Evolutionary conservation across 2,888 invertebrate species (phyloP).

Genomic region (Ischnus inquisitorius): DNA sequence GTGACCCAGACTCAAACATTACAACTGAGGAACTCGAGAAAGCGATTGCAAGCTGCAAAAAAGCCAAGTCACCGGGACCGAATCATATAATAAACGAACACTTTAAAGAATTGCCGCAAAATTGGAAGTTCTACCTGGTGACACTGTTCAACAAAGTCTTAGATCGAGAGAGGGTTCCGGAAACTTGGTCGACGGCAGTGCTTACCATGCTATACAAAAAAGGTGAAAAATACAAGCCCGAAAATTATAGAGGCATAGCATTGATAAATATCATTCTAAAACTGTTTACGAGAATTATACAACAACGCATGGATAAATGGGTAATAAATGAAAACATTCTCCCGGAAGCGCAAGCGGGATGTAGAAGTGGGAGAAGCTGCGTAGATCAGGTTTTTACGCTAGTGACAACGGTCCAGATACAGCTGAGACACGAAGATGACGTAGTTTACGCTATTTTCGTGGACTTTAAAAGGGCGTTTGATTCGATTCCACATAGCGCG

Average conservation of each 20-base stretch:
- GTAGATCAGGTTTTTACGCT: slow-evolving; percentile 69
- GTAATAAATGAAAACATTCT: slow-evolving; percentile 45
- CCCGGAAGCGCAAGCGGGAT: slow-evolving; percentile 67
- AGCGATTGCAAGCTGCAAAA: slow-evolving; percentile 44
- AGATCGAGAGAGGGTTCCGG: slow-evolving; percentile 37
- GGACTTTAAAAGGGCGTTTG: slow-evolving; percentile 67
- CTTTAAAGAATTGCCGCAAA: slow-evolving; percentile 30
- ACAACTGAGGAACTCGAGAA: slow-evolving; percentile 22
- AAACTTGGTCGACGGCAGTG: slow-evolving; percentile 38
- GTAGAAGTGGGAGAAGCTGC: slow-evolving; percentile 43
- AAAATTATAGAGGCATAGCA: slow-evolving; percentile 72
- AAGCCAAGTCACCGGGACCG: slow-evolving; percentile 56
- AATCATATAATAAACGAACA: slow-evolving; percentile 55
- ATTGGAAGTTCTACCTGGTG: slow-evolving; percentile 40
- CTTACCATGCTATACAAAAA: slow-evolving; percentile 68
- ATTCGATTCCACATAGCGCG: slow-evolving; percentile 60
- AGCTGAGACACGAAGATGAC: slow-evolving; percentile 35
- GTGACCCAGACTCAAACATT: slow-evolving; percentile 17
- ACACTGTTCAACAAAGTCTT: slow-evolving; percentile 27
- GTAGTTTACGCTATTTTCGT: slow-evolving; percentile 67
- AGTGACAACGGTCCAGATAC: slow-evolving; percentile 44
- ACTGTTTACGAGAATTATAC: slow-evolving; percentile 66
- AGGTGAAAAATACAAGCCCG: slow-evolving; percentile 61
- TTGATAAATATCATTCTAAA: slow-evolving; percentile 66
- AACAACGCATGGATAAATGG: slow-evolving; percentile 58